Conservation (phyloP, 2,888 invertebrate genomes). For the Hipparchia sbordonii region DNA sequence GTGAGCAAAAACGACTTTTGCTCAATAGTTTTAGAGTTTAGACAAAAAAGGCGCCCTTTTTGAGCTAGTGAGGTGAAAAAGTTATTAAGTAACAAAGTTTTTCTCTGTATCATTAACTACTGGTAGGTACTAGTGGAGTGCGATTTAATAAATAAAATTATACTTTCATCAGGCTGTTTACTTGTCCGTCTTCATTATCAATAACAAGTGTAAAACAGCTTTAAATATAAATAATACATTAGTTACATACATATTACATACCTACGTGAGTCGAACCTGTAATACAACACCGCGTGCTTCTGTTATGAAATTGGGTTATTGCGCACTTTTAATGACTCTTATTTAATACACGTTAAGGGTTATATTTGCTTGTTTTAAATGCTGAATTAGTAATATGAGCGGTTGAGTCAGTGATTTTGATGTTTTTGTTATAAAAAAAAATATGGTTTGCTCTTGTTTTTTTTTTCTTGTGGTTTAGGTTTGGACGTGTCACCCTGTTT, state of each 20-base stretch:
- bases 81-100: background rate
- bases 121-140: background rate
- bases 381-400: conserved; percentile 63
- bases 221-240: conserved; percentile 48
- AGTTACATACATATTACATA: conserved; percentile 40
- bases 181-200: conserved; percentile 41
- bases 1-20: too few relatives aligned
- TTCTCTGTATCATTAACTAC: background rate
- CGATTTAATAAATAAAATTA: conserved; percentile 30
- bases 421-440: conserved; percentile 37
- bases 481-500: background rate
- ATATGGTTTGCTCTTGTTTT: conserved; percentile 18
- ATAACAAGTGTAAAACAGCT: conserved; percentile 43
- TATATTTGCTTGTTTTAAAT: conserved; percentile 39
- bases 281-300: conserved; percentile 64
- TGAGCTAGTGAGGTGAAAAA: too few relatives aligned
- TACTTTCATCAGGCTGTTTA: conserved; percentile 39
- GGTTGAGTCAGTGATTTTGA: conserved; percentile 62
- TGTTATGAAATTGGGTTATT: conserved; percentile 58
- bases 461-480: conserved; percentile 13
- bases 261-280: conserved; percentile 55
- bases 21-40: too few relatives aligned
- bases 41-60: too few relatives aligned
- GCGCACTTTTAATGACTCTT: conserved; percentile 43
- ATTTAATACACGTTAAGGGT: conserved; percentile 41